Evolutionary conservation across 2,797 vertebrate species (phyloP), one percentile per base, ranked within the genome.

Genomic region (Sphenodon punctatus): DNA sequence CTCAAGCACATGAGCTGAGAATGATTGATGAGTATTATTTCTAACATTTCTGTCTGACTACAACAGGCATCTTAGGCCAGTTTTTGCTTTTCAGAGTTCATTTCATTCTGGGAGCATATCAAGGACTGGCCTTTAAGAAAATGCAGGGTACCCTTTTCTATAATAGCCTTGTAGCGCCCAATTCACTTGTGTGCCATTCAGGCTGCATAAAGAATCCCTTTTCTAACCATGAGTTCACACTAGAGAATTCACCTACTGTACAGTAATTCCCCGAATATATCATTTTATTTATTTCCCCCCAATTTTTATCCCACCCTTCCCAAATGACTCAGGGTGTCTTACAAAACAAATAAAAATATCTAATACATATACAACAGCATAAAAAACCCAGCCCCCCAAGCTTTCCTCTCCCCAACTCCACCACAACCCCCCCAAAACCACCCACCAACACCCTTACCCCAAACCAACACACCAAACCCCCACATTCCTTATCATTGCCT

Each of bases 31-130:
- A 46, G 7, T 1, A 16, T 19, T 32, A 8, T 67, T 51, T 67
- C 63, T 43, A 32, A 14, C 75, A 13, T 53, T 79, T 79, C 36
- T 71, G 13, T 32, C 36, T 55, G 20, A 7, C 2, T 45, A 34
- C 10, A 49, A 20, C 16, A 60, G 22, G 7, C 15, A 12, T 0
- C 0, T 45, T 46, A 60, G 13, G 30, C 36, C 11, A 32, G 4
- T 74, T 41, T 48, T 16, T 10, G 30, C 19, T 70, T 66, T 11
- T 25, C 10, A 41, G 19, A 51, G 27, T 16, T 4, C 15, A 56
- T 8, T 15, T 63, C 10, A 63, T 70, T 39, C 49, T 36, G 16
- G 32, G 3, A 22, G 4, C 61, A 43, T 12, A 56, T 20, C 70
- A 59, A 30, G 32, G 3, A 2, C 13, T 16, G 8, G n/a, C 10